Conservation (phyloP, 2,888 invertebrate species). For the Thymelicus sylvestris region DNA sequence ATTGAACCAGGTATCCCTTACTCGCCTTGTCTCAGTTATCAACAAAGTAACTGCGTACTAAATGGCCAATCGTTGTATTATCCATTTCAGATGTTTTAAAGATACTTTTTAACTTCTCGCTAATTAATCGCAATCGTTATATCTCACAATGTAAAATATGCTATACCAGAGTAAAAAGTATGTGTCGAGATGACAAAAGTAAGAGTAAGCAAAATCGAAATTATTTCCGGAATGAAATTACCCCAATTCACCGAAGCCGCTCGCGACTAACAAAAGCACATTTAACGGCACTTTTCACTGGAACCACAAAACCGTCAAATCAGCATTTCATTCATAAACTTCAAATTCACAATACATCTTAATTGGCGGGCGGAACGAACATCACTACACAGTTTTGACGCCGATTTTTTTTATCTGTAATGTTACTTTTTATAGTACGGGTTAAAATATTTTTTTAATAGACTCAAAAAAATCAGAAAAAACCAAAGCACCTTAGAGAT, state of each 20-base stretch:
- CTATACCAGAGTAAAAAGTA: background rate
- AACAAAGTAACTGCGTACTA: no score
- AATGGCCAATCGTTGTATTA: no score
- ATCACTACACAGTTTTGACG: background rate
- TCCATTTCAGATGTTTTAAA: no score
- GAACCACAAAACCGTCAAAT: slow-evolving; percentile 8
- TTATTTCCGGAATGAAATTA: slow-evolving; percentile 2
- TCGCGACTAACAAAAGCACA: slow-evolving; percentile 10
- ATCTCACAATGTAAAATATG: no score
- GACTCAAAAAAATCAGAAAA: no score
- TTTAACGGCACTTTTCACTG: slow-evolving; percentile 8
- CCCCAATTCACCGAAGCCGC: background rate
- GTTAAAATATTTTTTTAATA: no score
- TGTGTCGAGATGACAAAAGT: background rate
- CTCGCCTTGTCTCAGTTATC: no score
- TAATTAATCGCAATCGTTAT: no score
- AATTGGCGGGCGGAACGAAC: background rate
- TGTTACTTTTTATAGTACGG: background rate
- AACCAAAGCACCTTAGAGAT: no score
- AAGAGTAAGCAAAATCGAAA: slow-evolving; percentile 5
- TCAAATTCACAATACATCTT: slow-evolving; percentile 6
- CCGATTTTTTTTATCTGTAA: background rate
- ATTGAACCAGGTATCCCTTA: no score
- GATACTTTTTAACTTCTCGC: no score
- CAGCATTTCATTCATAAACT: slow-evolving; percentile 17